Evolutionary conservation across 1,140 invertebrate genomes (phyloP).

Genomic region (Octopus bimaculoides): DNA sequence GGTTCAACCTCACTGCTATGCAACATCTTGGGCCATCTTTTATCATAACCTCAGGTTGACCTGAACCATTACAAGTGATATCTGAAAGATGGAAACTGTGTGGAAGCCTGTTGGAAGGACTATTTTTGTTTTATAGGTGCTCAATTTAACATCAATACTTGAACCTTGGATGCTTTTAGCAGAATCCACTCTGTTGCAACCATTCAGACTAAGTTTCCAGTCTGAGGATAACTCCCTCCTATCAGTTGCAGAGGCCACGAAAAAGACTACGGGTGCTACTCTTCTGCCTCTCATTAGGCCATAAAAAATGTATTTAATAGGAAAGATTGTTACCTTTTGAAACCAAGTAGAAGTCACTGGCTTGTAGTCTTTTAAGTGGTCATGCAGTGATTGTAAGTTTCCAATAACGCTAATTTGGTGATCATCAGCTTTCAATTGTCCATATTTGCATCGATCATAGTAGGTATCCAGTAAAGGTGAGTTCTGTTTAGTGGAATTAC

Average conservation of each 20-base stretch:
- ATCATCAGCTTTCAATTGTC: slow-evolving; percentile 35
- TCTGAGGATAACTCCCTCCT: neutral
- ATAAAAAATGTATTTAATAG: neutral
- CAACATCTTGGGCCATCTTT: too few species aligned
- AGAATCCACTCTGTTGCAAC: neutral
- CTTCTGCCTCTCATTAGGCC: neutral
- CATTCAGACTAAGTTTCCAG: neutral
- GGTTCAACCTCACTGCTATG: too few species aligned
- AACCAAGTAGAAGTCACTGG: slow-evolving; percentile 19
- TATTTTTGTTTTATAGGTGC: too few species aligned
- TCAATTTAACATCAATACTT: neutral
- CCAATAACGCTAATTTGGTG: slow-evolving; percentile 36
- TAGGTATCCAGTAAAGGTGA: slow-evolving; percentile 20
- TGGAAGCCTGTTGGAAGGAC: too few species aligned
- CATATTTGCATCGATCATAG: slow-evolving; percentile 19
- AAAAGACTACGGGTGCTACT: neutral
- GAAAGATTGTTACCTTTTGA: neutral
- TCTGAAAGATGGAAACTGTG: too few species aligned
- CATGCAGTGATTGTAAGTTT: slow-evolving; percentile 34
- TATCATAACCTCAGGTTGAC: too few species aligned
- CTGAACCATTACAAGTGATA: too few species aligned
- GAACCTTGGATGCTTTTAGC: neutral
- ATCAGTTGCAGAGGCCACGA: neutral
- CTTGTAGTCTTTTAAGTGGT: slow-evolving; percentile 34
- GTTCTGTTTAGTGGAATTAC: too few species aligned